A percentile compares a stretch with the other conserved stretches of the same genome.
Evolutionary conservation across 2,888 invertebrate species (phyloP).

Genomic region (Poecilobothrus nobilitatus): DNA sequence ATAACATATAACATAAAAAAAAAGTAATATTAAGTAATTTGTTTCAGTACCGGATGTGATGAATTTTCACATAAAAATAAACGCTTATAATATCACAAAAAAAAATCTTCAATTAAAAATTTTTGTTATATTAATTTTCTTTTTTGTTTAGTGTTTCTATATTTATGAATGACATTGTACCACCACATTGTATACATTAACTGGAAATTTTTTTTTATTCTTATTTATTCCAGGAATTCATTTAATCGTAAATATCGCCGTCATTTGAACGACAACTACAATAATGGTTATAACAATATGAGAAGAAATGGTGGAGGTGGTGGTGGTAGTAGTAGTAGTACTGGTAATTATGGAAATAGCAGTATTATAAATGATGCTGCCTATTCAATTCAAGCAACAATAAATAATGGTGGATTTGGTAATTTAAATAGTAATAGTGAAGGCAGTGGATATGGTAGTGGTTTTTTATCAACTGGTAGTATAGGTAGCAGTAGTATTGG

Average conservation of each 20-base stretch:
- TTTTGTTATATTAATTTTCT: too few species aligned
- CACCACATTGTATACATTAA: too few species aligned
- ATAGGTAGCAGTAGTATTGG: conserved; percentile 35
- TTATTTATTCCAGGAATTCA: conserved; percentile 32
- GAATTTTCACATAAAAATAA: too few species aligned
- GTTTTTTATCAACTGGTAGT: conserved; percentile 27
- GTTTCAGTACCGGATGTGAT: too few species aligned
- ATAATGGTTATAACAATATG: conserved; percentile 37
- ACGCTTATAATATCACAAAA: too few species aligned
- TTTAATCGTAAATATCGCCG: conserved; percentile 41
- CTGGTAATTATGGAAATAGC: conserved; percentile 38
- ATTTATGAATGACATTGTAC: too few species aligned
- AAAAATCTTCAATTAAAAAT: too few species aligned
- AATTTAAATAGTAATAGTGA: conserved; percentile 15
- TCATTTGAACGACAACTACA: conserved; percentile 36
- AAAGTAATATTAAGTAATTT: too few species aligned
- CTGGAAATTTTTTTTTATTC: neutral
- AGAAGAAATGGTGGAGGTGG: conserved; percentile 34
- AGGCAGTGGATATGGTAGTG: conserved; percentile 14
- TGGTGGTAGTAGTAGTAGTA: conserved; percentile 32
- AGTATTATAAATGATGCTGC: conserved; percentile 21
- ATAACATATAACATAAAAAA: too few species aligned
- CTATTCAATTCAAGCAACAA: neutral
- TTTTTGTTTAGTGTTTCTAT: too few species aligned
- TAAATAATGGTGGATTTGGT: neutral